A percentile compares a stretch with the other conserved stretches of the same genome.
Conservation (phyloP, 2,113 vertebrate genomes). For the Daphoenositta chrysoptera region DNA sequence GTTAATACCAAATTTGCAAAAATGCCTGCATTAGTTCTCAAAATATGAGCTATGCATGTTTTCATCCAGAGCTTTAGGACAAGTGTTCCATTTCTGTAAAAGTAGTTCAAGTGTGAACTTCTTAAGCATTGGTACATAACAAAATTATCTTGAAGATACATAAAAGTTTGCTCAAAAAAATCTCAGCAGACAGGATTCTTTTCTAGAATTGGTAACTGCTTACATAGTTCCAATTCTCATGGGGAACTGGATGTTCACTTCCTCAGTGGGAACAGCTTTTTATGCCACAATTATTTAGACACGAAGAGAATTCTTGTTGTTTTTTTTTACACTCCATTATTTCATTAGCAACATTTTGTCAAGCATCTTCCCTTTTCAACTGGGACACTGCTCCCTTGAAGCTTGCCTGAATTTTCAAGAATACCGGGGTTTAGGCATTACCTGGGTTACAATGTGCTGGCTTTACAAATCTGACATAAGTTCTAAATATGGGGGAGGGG, state of each 20-base stretch:
- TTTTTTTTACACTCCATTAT: background rate
- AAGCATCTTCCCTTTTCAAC: background rate
- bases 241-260: background rate
- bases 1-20: background rate
- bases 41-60: background rate
- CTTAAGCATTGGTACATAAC: background rate
- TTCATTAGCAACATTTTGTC: background rate
- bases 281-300: background rate
- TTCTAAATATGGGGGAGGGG: rapidly evolving
- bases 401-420: background rate
- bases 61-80: background rate
- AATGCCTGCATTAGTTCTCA: background rate
- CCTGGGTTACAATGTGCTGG: background rate
- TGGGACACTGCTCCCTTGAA: background rate
- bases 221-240: background rate
- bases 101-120: background rate
- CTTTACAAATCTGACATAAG: background rate
- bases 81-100: background rate
- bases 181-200: background rate
- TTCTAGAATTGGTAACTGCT: background rate
- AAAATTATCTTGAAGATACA: background rate
- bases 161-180: background rate
- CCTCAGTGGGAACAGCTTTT: background rate
- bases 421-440: background rate
- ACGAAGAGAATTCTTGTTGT: background rate